Conservation (phyloP, 2,113 vertebrate genomes). For the Ibidorhyncha struthersii region DNA sequence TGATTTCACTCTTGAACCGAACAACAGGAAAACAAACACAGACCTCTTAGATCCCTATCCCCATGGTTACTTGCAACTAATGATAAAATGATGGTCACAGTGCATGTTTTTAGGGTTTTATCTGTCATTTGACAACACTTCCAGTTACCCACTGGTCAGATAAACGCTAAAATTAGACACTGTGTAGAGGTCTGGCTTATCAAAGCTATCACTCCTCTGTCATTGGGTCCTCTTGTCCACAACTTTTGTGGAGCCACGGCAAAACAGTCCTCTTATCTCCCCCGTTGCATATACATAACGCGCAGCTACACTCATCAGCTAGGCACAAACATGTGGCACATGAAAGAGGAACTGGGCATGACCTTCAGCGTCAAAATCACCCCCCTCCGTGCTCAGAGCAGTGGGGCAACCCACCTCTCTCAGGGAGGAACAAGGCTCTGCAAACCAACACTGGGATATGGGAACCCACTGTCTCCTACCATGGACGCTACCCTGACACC, state of each 20-base stretch:
- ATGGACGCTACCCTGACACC: fast-evolving
- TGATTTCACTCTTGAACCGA: not conserved
- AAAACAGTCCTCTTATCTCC: not conserved
- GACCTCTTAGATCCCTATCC: not conserved
- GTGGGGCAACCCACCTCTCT: fast-evolving
- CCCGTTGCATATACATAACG: not conserved
- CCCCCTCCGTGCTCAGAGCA: not conserved
- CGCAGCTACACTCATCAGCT: not conserved
- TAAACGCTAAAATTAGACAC: conserved; percentile 39
- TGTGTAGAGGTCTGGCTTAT: not conserved
- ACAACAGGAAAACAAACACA: not conserved
- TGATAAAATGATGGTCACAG: not conserved
- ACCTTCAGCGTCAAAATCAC: not conserved
- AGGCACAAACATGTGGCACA: not conserved
- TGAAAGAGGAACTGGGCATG: not conserved
- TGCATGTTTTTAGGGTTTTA: not conserved
- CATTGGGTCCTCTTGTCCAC: not conserved
- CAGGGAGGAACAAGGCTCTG: not conserved
- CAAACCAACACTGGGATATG: not conserved
- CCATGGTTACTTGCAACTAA: not conserved
- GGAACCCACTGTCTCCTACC: not conserved
- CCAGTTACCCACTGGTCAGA: not conserved
- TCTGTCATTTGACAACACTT: conserved; percentile 4
- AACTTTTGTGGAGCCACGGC: not conserved
- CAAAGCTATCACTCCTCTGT: not conserved